A percentile compares a stretch with the other conserved stretches of the same genome.
These are phyloP conservation scores for Drosophila vallismaia DNA, from an alignment of 2,888 invertebrate species.

Conservation along the genomic window DNA sequence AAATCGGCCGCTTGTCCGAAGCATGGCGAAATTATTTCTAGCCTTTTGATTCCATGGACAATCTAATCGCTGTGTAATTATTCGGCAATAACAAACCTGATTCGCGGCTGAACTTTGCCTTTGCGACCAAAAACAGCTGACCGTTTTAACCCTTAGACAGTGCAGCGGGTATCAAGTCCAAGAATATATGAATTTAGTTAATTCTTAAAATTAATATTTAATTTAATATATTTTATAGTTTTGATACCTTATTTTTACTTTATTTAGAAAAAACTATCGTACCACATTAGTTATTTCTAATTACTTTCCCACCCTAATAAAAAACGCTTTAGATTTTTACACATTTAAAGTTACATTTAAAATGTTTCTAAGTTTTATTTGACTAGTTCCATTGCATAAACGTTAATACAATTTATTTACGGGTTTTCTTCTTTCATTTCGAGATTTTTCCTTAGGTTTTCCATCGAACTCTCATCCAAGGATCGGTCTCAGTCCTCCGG, in stretches of 20 bases:
- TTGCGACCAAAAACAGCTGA: constrained; percentile 29
- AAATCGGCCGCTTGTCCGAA: constrained; percentile 5
- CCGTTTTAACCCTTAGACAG: constrained; percentile 25
- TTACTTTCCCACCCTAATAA: constrained; percentile 15
- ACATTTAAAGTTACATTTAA: constrained; percentile 79
- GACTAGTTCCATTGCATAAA: constrained; percentile 81
- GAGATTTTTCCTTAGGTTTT: constrained; percentile 46
- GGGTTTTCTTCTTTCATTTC: constrained; percentile 39
- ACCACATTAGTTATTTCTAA: not conserved
- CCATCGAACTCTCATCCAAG: constrained; percentile 22
- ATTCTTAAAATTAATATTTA: not conserved
- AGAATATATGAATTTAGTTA: too few species aligned
- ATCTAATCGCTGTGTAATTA: constrained; percentile 38
- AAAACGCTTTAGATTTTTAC: constrained; percentile 46
- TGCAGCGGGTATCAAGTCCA: not conserved
- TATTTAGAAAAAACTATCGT: not conserved
- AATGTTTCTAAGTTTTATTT: constrained; percentile 81
- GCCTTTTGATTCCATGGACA: constrained; percentile 5
- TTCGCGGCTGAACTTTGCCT: constrained; percentile 28
- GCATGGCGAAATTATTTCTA: constrained; percentile 17
- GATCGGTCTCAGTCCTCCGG: constrained; percentile 35
- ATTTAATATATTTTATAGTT: not conserved
- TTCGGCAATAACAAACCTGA: constrained; percentile 13
- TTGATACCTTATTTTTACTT: too few species aligned
- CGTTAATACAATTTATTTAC: constrained; percentile 76